phyloP scores from a whole-genome alignment of 2,113 vertebrate genomes.

The Leucopsar rothschildi region DNA sequence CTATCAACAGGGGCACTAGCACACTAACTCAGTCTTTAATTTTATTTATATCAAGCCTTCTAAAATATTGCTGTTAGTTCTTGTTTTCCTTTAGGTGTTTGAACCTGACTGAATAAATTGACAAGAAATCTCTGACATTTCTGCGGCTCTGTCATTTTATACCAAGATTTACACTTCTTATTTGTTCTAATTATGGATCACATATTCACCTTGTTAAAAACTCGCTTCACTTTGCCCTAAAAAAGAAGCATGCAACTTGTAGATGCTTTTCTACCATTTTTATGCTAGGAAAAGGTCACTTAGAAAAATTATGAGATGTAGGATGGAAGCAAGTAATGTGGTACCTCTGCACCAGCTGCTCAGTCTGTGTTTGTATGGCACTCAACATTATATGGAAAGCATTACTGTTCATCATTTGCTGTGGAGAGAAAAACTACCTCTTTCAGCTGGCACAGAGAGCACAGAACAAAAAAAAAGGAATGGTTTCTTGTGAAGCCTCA shows the following conservation, averaged over 20 bases:
- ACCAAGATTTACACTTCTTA: background rate
- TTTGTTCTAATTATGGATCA: background rate
- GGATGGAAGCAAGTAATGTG: background rate
- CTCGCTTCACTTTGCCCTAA: background rate
- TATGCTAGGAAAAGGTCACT: background rate
- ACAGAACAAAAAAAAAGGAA: background rate
- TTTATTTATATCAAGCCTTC: background rate
- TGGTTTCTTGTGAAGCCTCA: background rate
- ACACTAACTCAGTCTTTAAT: background rate
- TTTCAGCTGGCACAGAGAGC: background rate
- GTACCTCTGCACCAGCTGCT: background rate
- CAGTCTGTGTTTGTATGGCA: background rate
- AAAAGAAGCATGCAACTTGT: background rate
- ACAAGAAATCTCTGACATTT: background rate
- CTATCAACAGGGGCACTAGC: background rate
- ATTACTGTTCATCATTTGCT: background rate
- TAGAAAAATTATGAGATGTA: background rate
- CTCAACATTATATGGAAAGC: background rate
- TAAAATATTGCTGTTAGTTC: background rate
- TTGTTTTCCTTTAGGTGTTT: background rate
- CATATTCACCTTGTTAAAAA: background rate
- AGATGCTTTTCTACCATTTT: background rate
- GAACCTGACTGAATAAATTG: background rate
- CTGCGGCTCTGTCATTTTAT: background rate
- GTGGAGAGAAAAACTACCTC: background rate